A percentile compares a stretch with the other conserved stretches of the same genome.
These are phyloP conservation scores for Pseudonaja textilis DNA, from an alignment of 2,113 vertebrate genomes.

Conservation along the genomic window DNA sequence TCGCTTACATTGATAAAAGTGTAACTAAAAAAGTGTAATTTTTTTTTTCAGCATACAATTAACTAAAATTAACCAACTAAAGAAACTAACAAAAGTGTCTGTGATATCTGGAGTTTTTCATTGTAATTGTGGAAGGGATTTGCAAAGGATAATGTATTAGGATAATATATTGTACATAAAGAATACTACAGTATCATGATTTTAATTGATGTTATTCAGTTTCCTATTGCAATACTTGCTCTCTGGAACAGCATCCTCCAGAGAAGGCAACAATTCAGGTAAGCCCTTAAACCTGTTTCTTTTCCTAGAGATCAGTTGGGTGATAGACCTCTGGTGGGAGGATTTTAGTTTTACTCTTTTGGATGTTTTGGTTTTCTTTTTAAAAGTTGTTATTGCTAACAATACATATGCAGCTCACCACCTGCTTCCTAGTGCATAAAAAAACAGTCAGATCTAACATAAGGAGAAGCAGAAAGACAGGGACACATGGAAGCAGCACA, in stretches of 20 bases:
- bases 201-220: slow-evolving; percentile 1
- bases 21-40: too few relatives aligned
- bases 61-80: background rate
- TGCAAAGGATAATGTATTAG: background rate
- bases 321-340: background rate
- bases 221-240: background rate
- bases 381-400: background rate
- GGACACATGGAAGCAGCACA: background rate
- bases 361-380: background rate
- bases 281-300: background rate
- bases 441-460: background rate
- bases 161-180: background rate
- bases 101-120: background rate
- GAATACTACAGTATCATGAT: background rate
- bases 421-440: background rate
- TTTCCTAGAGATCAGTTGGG: background rate
- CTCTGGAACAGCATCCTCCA: background rate
- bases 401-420: background rate
- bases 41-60: background rate
- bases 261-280: background rate
- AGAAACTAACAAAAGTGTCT: background rate
- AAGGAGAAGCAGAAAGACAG: background rate
- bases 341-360: background rate
- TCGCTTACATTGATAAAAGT: background rate
- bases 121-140: background rate